These are phyloP conservation scores for Brachyrhaphis roseni DNA, from an alignment of 2,797 vertebrate genomes.

Conservation along the genomic window DNA sequence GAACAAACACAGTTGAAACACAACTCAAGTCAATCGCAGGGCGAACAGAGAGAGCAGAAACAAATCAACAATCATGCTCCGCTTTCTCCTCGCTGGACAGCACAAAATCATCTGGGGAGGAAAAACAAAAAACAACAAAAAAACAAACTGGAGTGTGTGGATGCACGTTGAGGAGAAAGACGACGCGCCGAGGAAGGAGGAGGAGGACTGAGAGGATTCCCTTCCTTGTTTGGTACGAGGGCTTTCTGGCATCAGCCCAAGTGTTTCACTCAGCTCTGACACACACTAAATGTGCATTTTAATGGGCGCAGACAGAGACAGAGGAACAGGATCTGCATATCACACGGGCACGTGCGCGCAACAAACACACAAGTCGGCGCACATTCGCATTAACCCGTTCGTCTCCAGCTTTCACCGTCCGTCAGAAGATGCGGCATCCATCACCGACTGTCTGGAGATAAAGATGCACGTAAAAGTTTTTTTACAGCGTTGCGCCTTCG, in stretches of 20 bases:
- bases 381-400: constrained; percentile 5
- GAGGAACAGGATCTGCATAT: constrained; percentile 10
- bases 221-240: constrained; percentile 53
- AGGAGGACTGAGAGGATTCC: constrained; percentile 53
- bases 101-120: background rate
- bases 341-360: background rate
- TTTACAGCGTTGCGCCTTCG: background rate
- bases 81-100: constrained; percentile 2
- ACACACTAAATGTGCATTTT: constrained; percentile 42
- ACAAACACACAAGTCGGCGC: constrained; percentile 25
- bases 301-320: constrained; percentile 16
- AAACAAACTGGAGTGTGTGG: background rate
- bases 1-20: constrained; percentile 28
- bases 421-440: constrained; percentile 9
- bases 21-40: background rate
- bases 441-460: constrained; percentile 4
- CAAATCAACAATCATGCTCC: background rate
- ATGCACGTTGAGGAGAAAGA: constrained; percentile 11
- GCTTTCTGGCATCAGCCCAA: constrained; percentile 47
- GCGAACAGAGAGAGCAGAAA: background rate
- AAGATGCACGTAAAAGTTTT: background rate
- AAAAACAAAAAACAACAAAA: too few relatives aligned
- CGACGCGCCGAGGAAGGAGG: constrained; percentile 30
- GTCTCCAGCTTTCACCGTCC: background rate
- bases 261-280: constrained; percentile 49